Conservation (phyloP, 1,140 invertebrate species). For the Drosophila lini region DNA sequence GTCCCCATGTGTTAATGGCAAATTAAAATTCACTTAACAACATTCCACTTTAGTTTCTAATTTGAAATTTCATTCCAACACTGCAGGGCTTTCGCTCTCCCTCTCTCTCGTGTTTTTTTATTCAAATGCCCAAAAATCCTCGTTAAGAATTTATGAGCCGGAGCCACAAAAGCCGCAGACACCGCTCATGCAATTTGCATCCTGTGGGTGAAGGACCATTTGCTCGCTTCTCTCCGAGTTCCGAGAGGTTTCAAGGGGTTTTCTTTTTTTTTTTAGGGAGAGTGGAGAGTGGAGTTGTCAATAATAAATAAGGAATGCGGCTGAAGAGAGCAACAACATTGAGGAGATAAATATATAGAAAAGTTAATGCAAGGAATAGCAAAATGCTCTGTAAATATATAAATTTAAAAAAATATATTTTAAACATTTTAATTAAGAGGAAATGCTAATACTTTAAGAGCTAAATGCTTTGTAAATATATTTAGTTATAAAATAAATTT, state of each 20-base stretch:
- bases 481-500: too few species aligned
- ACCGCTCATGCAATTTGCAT: conserved; percentile 73
- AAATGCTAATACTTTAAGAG: too few species aligned
- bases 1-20: conserved; percentile 58
- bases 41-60: conserved; percentile 68
- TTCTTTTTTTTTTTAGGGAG: neutral
- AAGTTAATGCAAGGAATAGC: neutral
- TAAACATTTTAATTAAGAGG: neutral
- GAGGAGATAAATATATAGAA: conserved; percentile 1
- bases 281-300: conserved; percentile 32
- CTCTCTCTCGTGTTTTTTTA: conserved; percentile 22
- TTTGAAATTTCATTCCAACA: conserved; percentile 59
- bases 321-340: conserved; percentile 2
- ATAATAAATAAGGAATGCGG: conserved; percentile 74
- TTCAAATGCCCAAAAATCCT: conserved; percentile 58
- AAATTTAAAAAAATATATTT: too few species aligned
- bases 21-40: conserved; percentile 82
- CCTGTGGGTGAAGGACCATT: conserved; percentile 31
- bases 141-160: conserved; percentile 72
- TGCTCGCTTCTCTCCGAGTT: neutral
- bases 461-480: neutral
- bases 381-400: neutral
- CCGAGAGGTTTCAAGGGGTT: neutral
- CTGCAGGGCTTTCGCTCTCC: neutral
- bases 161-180: conserved; percentile 68